phyloP scores from a whole-genome alignment of 2,797 vertebrate genomes.

The Hippoglossus hippoglossus region DNA sequence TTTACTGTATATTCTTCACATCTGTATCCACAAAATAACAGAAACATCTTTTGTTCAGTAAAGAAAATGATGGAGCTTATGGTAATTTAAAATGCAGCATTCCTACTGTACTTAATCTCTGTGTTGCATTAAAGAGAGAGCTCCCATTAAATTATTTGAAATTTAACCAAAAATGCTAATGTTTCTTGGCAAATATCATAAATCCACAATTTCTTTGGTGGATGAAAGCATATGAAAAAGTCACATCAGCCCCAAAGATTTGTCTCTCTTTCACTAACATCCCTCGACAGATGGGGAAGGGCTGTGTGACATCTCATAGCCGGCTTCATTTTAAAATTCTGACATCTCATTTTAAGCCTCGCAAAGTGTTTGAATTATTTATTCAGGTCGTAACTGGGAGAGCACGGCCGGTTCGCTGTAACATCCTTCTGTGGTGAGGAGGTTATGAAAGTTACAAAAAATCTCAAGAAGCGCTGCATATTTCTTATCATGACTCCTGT shows the following conservation, averaged over 20 bases:
- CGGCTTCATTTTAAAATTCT: constrained; percentile 58
- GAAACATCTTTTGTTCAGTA: neutral
- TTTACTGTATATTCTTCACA: no score
- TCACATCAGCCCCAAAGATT: constrained; percentile 10
- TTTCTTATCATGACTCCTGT: constrained; percentile 37
- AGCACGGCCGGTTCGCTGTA: constrained; percentile 30
- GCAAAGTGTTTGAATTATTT: constrained; percentile 72
- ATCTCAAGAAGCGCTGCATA: constrained; percentile 46
- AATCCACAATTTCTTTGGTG: constrained; percentile 33
- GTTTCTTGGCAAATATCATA: constrained; percentile 37
- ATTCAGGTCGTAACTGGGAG: constrained; percentile 46
- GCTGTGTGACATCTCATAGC: constrained; percentile 58
- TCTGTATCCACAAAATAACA: no score
- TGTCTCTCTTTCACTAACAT: constrained; percentile 52
- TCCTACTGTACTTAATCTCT: constrained; percentile 1
- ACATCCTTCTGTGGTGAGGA: constrained; percentile 50
- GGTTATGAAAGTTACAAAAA: constrained; percentile 66
- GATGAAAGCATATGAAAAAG: constrained; percentile 40
- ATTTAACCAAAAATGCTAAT: constrained; percentile 51
- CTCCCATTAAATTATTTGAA: constrained; percentile 41
- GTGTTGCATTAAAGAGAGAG: constrained; percentile 7
- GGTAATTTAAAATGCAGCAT: neutral
- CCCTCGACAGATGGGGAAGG: constrained; percentile 50
- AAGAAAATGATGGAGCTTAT: neutral
- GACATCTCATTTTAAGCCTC: constrained; percentile 66